Evolutionary conservation across 2,888 invertebrate species (phyloP).

Genomic region (Ypsolopha sequella): DNA sequence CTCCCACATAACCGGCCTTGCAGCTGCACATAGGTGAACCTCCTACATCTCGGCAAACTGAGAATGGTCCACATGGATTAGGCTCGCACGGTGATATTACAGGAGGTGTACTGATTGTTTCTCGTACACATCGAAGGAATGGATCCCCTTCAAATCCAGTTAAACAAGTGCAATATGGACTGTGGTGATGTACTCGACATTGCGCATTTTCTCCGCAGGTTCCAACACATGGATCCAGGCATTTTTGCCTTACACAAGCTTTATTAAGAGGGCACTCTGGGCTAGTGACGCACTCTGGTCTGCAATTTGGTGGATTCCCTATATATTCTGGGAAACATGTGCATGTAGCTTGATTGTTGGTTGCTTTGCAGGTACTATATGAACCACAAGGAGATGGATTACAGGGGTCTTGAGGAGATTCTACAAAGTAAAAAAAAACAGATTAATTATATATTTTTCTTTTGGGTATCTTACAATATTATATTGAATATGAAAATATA

Average conservation of each 20-base stretch:
- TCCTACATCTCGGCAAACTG: slow-evolving; percentile 69
- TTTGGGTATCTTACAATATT: background rate
- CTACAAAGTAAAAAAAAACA: slow-evolving; percentile 22
- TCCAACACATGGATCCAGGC: slow-evolving; percentile 85
- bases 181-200: slow-evolving; percentile 77
- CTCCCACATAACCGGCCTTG: slow-evolving; percentile 73
- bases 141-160: slow-evolving; percentile 82
- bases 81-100: slow-evolving; percentile 67
- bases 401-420: slow-evolving; percentile 73
- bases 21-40: slow-evolving; percentile 73
- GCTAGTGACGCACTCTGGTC: slow-evolving; percentile 84
- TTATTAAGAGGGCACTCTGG: slow-evolving; percentile 83
- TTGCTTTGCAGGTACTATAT: slow-evolving; percentile 77
- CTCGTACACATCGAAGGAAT: slow-evolving; percentile 65
- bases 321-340: slow-evolving; percentile 76
- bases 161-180: slow-evolving; percentile 81
- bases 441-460: background rate
- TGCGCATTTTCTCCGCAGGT: slow-evolving; percentile 78
- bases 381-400: slow-evolving; percentile 84
- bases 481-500: slow-evolving; percentile 1
- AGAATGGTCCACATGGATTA: slow-evolving; percentile 79
- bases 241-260: slow-evolving; percentile 83
- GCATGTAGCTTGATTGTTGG: slow-evolving; percentile 76
- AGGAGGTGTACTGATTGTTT: slow-evolving; percentile 68
- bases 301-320: slow-evolving; percentile 82